phyloP scores from a whole-genome alignment of 2,888 invertebrate species.

The Galerucella nymphaeae region DNA sequence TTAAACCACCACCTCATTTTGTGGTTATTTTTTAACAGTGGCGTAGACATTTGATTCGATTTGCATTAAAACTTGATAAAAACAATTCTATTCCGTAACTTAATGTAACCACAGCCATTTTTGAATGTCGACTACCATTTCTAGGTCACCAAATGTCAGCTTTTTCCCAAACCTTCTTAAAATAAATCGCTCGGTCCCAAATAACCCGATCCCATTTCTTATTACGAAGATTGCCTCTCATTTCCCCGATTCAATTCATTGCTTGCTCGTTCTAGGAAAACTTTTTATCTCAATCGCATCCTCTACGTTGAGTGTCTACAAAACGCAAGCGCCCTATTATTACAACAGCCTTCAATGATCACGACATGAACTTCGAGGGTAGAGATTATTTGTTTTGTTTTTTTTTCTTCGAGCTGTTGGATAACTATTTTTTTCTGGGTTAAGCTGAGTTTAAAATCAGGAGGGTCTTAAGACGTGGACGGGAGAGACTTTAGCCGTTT shows the following conservation, averaged over 20 bases:
- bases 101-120: not conserved
- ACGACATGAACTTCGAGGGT: not conserved
- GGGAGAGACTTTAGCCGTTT: no score
- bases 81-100: no score
- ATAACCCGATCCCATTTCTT: conserved; percentile 33
- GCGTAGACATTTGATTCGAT: not conserved
- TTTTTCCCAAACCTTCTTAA: conserved; percentile 23
- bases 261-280: conserved; percentile 22
- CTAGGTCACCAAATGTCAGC: conserved; percentile 9
- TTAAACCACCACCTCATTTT: conserved; percentile 19
- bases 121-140: conserved; percentile 14
- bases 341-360: conserved; percentile 11
- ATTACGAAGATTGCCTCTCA: conserved; percentile 35
- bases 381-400: not conserved
- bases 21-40: conserved; percentile 17
- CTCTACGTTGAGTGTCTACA: conserved; percentile 15
- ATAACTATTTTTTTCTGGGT: not conserved
- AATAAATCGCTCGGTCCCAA: conserved; percentile 32
- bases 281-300: conserved; percentile 32
- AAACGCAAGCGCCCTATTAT: conserved; percentile 21
- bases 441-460: no score
- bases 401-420: not conserved
- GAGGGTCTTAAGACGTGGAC: no score
- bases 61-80: not conserved
- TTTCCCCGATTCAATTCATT: conserved; percentile 33